Conservation (phyloP, 2,888 invertebrate genomes). For the Acrocera orbiculus region DNA sequence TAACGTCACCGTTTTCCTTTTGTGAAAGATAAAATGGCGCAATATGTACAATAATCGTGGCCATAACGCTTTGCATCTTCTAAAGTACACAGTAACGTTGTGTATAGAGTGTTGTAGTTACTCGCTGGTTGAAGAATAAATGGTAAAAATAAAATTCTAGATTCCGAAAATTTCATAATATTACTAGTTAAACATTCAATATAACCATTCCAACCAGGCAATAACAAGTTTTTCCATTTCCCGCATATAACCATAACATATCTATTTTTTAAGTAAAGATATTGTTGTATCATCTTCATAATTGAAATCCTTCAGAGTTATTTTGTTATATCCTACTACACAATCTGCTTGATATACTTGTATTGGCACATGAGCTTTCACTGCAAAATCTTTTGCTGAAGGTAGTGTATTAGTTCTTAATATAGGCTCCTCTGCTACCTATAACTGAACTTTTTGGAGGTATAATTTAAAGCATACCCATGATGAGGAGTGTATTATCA, state of each 20-base stretch:
- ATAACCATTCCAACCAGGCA: constrained; percentile 17
- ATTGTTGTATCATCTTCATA: constrained; percentile 9
- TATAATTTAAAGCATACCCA: constrained; percentile 10
- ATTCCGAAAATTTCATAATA: constrained; percentile 5
- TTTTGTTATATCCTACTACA: constrained; percentile 16
- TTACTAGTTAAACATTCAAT: constrained; percentile 6
- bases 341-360: constrained; percentile 16
- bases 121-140: constrained; percentile 8
- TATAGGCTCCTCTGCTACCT: constrained; percentile 12
- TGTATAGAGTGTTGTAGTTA: constrained; percentile 7
- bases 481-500: constrained; percentile 18
- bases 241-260: constrained; percentile 18
- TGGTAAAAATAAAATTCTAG: constrained; percentile 6
- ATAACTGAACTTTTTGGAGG: constrained; percentile 12
- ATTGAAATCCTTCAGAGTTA: constrained; percentile 11
- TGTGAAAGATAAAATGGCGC: constrained; percentile 1
- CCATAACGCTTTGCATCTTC: constrained; percentile 6
- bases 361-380: constrained; percentile 18
- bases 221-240: constrained; percentile 14
- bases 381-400: constrained; percentile 16
- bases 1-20: constrained; percentile 15
- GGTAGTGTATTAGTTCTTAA: constrained; percentile 6
- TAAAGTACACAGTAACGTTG: constrained; percentile 7
- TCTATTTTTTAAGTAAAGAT: constrained; percentile 14
- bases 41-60: constrained; percentile 3